These are phyloP conservation scores for Temnothorax longispinosus DNA, from an alignment of 1,140 invertebrate genomes.

Conservation along the genomic window DNA sequence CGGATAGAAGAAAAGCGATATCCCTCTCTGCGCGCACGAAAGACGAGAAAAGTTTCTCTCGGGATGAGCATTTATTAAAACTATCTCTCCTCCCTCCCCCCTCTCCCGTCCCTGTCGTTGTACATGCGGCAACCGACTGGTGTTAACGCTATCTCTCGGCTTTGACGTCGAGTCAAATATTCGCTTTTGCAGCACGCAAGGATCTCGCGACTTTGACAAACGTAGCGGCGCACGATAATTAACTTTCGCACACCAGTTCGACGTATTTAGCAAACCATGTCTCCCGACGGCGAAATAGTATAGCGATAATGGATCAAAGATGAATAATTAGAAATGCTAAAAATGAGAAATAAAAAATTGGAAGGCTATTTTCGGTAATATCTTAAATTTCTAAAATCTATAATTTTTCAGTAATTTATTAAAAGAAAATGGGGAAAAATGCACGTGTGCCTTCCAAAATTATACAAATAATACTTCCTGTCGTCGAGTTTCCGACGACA, in stretches of 20 bases:
- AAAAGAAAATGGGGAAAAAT: not conserved
- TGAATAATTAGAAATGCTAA: not conserved
- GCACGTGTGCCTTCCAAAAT: not conserved
- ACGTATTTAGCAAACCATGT: not conserved
- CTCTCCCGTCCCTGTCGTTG: not conserved
- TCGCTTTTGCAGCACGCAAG: not conserved
- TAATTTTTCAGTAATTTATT: not conserved
- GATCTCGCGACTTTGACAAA: not conserved
- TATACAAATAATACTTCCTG: not conserved
- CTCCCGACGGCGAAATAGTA: not conserved
- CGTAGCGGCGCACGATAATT: constrained; percentile 7
- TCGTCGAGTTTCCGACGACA: not conserved
- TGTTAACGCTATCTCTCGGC: constrained; percentile 3
- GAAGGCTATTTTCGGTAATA: not conserved
- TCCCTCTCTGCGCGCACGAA: constrained; percentile 18
- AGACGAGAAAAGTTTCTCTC: constrained; percentile 56
- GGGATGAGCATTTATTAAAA: constrained; percentile 60
- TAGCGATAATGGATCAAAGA: not conserved
- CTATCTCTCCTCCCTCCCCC: not conserved
- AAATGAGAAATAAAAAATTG: not conserved
- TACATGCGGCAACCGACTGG: not conserved
- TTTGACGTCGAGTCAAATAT: constrained; percentile 19
- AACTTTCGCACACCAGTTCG: not conserved
- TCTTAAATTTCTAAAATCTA: not conserved
- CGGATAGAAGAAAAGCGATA: constrained; percentile 50